A percentile compares a stretch with the other conserved stretches of the same genome.
These are phyloP conservation scores for Papilio protenor DNA, from an alignment of 2,888 invertebrate species.

Conservation along the genomic window DNA sequence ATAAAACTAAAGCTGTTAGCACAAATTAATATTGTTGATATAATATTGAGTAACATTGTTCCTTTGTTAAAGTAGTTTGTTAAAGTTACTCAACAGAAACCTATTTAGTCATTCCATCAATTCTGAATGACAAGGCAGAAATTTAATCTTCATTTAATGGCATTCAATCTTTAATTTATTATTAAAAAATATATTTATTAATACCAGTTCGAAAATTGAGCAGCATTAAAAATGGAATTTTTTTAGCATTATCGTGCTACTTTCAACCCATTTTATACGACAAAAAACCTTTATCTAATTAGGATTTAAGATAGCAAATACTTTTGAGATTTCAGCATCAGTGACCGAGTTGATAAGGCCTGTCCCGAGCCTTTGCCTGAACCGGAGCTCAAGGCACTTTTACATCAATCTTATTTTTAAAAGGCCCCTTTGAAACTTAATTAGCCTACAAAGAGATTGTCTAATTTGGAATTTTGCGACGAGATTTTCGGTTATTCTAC, in stretches of 20 bases:
- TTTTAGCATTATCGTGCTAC: no score
- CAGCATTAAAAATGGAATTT: no score
- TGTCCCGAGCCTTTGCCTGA: neutral
- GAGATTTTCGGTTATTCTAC: neutral
- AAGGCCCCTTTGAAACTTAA: constrained; percentile 24
- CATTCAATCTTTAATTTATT: no score
- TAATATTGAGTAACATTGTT: constrained; percentile 11
- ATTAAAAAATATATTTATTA: no score
- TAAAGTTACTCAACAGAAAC: neutral
- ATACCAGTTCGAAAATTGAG: no score
- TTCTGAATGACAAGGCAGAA: no score
- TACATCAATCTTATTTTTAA: neutral
- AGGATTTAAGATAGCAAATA: neutral
- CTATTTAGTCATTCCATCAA: neutral
- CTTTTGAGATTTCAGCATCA: neutral
- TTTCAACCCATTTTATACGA: no score
- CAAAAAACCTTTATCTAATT: neutral
- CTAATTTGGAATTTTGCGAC: neutral
- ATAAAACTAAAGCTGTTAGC: neutral
- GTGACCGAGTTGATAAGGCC: neutral
- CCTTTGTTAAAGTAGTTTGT: neutral
- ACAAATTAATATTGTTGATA: neutral
- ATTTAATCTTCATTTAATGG: no score
- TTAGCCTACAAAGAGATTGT: constrained; percentile 14
- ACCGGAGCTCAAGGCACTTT: constrained; percentile 4